Evolutionary conservation across 2,888 invertebrate species (phyloP), one percentile per base, ranked within the genome.

Genomic region (Julus scanicus): DNA sequence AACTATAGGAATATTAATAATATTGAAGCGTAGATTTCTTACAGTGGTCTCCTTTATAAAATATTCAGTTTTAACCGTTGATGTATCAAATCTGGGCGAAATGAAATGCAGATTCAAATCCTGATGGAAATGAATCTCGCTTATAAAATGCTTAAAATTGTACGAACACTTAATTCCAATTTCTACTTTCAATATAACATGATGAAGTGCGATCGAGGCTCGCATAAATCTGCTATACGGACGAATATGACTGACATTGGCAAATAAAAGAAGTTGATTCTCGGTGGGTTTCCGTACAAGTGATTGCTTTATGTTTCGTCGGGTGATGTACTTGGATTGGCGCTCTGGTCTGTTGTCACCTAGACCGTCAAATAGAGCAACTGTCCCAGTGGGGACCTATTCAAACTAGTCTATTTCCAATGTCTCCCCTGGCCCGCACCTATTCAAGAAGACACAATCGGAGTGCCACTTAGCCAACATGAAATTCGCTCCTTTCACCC

Each of bases 341-440:
- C 13, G 15, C 39, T 84, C 15, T 37, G 37, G 39, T 15, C 84
- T 44, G 84, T 84, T 84, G 84, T 84, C 84, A 84, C 84, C 40
- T 39, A 84, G 40, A 84, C 84, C 84, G 84, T 84, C 84, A 84
- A 84, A 84, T 84, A 84, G 84, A 84, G 84, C 84, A 84, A 84
- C 84, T 84, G 40, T 84, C 84, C 84, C 84, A 84, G 84, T 84
- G 17, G 84, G 84, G 84, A 84, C 40, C 40, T 37, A 40, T 84
- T 84, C 39, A 84, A 37, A 13, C 15, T 40, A 44, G 84, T 84
- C 39, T 84, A 84, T 84, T 84, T 84, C 17, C 84, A 84, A 40
- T 84, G 84, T 84, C 84, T 39, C 84, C 84, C 84, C 84, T 84
- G 84, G 39, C 39, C 84, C 40, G 84, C 84, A 40, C 40, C 84